Conservation (phyloP, 2,113 vertebrate species). For the Peromyscus californicus region DNA sequence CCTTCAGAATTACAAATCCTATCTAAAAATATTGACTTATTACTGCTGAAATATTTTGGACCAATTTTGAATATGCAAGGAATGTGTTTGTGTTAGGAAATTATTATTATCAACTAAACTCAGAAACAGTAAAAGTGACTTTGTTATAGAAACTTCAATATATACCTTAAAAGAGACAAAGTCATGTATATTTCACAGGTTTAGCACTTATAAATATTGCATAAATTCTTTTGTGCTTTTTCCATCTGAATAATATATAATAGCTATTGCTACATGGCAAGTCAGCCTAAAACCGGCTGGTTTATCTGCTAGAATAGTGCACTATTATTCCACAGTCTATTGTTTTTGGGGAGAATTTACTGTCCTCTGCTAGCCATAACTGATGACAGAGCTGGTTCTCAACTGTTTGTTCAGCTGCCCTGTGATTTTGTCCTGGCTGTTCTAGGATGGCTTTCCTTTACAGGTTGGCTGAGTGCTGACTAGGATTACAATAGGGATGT, state of each 20-base stretch:
- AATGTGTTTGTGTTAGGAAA: not conserved
- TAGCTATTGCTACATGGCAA: not conserved
- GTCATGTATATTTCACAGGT: not conserved
- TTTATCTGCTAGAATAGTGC: not conserved
- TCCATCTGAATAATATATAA: not conserved
- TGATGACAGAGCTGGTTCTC: not conserved
- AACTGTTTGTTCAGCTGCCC: not conserved
- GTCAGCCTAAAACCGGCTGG: not conserved
- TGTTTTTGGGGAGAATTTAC: not conserved
- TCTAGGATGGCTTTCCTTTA: not conserved
- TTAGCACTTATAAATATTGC: not conserved
- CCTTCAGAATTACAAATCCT: not conserved
- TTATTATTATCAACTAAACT: not conserved
- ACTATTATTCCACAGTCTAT: not conserved
- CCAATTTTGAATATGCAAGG: not conserved
- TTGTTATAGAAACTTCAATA: not conserved
- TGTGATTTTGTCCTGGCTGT: not conserved
- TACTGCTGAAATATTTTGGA: not conserved
- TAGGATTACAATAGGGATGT: not conserved
- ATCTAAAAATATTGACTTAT: not conserved
- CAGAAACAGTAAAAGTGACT: not conserved
- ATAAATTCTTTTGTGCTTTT: not conserved
- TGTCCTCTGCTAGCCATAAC: not conserved
- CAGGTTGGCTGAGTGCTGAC: not conserved
- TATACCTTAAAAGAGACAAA: not conserved